A percentile compares a stretch with the other conserved stretches of the same genome.
phyloP scores from a whole-genome alignment of 2,797 vertebrate species.

The Sciurus vulgaris region DNA sequence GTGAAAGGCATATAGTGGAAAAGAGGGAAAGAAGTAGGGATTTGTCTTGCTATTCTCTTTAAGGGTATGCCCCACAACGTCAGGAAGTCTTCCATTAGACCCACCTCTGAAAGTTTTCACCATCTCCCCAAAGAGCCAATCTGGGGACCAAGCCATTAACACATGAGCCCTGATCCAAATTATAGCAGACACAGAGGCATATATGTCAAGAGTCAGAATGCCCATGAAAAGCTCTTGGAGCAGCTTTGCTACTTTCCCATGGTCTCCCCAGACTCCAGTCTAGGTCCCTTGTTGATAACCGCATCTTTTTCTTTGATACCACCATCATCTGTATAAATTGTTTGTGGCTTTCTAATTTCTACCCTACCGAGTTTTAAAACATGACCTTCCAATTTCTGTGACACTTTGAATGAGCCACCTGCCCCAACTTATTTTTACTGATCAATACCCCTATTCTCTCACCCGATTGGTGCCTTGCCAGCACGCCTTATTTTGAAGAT shows the following conservation, averaged over 20 bases:
- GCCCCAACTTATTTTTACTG: not conserved
- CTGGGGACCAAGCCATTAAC: not conserved
- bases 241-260: not conserved
- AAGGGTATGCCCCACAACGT: not conserved
- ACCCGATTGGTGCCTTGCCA: not conserved
- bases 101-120: no score
- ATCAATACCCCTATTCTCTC: not conserved
- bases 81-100: no score
- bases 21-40: no score
- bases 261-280: not conserved
- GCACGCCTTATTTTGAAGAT: not conserved
- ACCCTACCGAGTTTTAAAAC: not conserved
- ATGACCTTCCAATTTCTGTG: not conserved
- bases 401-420: not conserved
- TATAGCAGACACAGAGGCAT: not conserved
- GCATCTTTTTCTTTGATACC: not conserved
- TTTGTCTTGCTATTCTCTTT: not conserved
- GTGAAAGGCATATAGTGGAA: no score
- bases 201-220: not conserved
- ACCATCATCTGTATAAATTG: not conserved
- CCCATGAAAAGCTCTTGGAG: not conserved
- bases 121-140: not conserved
- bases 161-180: not conserved
- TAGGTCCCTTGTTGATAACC: not conserved
- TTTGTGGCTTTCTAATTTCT: not conserved